A percentile compares a stretch with the other conserved stretches of the same genome.
Evolutionary conservation across 2,113 vertebrate species (phyloP).

Genomic region (Pseudorasbora parva): DNA sequence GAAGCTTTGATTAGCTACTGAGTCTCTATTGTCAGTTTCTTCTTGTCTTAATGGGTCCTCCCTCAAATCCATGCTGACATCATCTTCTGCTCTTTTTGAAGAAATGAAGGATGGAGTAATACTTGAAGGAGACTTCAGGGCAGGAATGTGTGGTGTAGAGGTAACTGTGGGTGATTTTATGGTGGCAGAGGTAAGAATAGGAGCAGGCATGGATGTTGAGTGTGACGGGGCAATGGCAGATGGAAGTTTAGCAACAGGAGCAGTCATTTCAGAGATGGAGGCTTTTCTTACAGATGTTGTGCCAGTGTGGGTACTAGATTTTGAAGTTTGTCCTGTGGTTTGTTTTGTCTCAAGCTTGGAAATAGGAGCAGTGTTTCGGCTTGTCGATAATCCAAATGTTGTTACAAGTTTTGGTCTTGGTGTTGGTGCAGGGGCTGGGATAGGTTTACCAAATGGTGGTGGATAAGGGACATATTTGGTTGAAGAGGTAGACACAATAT

Average conservation of each 20-base stretch:
- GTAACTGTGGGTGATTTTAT: conserved; percentile 26
- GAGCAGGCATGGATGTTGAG: neutral
- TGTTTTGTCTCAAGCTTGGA: conserved; percentile 49
- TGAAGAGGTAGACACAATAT: conserved; percentile 46
- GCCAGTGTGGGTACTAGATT: conserved; percentile 30
- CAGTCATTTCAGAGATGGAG: conserved; percentile 21
- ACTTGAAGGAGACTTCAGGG: conserved; percentile 58
- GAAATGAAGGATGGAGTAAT: conserved; percentile 13
- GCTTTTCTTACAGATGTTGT: neutral
- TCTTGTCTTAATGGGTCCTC: neutral
- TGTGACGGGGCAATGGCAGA: neutral
- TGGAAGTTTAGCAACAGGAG: conserved; percentile 12
- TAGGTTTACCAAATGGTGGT: conserved; percentile 51
- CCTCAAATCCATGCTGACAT: neutral
- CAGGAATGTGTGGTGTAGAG: conserved; percentile 74
- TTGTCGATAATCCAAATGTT: conserved; percentile 58
- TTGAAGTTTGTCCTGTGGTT: conserved; percentile 26
- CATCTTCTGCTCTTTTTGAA: conserved; percentile 6
- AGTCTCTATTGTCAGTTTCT: conserved; percentile 5
- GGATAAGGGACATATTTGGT: conserved; percentile 46
- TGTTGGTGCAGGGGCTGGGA: conserved; percentile 28
- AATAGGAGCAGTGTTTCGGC: conserved; percentile 56
- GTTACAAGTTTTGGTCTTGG: conserved; percentile 58
- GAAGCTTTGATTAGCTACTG: neutral
- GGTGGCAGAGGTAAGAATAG: neutral